phyloP scores from a whole-genome alignment of 2,888 invertebrate species.

The Pyralis farinalis region DNA sequence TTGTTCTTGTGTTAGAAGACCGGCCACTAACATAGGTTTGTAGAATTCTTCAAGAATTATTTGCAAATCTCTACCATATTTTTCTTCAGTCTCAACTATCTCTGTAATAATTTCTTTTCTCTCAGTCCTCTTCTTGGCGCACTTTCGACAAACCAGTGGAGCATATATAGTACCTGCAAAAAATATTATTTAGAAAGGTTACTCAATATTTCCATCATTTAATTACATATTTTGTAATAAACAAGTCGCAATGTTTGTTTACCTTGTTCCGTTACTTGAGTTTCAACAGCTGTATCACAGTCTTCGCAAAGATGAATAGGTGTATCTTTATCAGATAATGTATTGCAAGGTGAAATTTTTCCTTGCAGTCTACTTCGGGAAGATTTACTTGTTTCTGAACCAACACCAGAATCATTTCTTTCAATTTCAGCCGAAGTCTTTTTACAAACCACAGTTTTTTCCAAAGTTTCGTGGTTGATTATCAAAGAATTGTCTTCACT shows the following conservation, averaged over 20 bases:
- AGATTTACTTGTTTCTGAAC: slow-evolving; percentile 94
- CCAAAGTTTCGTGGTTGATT: slow-evolving; percentile 79
- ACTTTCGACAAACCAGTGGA: slow-evolving; percentile 92
- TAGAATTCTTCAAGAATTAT: slow-evolving; percentile 96
- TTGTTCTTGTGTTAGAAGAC: slow-evolving; percentile 94
- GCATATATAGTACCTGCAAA: slow-evolving; percentile 85
- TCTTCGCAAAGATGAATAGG: slow-evolving; percentile 90
- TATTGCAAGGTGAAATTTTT: slow-evolving; percentile 72
- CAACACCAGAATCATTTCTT: slow-evolving; percentile 95
- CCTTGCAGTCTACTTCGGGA: slow-evolving; percentile 88
- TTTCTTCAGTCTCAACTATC: slow-evolving; percentile 97
- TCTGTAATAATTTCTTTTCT: slow-evolving; percentile 96
- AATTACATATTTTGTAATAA: too few relatives aligned
- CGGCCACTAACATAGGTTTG: slow-evolving; percentile 95
- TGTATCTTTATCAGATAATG: slow-evolving; percentile 77
- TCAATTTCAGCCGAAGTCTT: slow-evolving; percentile 89
- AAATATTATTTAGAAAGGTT: slow-evolving; percentile 12
- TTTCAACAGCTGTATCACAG: slow-evolving; percentile 90
- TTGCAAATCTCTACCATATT: slow-evolving; percentile 95
- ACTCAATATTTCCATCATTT: too few relatives aligned
- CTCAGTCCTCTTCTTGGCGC: slow-evolving; percentile 92
- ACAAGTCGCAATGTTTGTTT: slow-evolving; percentile 16
- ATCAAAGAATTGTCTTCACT: slow-evolving; percentile 90
- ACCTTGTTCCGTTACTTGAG: slow-evolving; percentile 86
- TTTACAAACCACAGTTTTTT: slow-evolving; percentile 77